Base-by-base conservation (phyloP, 1,140 invertebrate species). In the Grapholita molesta region DNA sequence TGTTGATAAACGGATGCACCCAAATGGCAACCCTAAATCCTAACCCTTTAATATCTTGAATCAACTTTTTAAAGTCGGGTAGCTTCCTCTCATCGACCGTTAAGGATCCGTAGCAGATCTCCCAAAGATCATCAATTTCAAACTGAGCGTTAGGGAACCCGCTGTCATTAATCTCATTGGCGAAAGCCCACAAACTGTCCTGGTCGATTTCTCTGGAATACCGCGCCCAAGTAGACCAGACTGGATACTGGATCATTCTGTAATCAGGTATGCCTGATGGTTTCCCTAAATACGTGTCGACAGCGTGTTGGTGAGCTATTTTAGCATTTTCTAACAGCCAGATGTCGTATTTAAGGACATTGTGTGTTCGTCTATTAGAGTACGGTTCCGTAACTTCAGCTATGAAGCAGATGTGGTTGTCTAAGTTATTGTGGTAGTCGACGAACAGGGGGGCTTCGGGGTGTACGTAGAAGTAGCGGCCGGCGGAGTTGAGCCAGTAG, bases 91-190 rank as follows among this genome's bases (percentile, higher is more conserved):
- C 78, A 73, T 96, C 92, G 79, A 97, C 96, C 9, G 86, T 91
- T 25, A 95, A 90, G 23, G 96, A 95, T 6, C 97, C 97, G 77
- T 98, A 98, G 74, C 96, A 95, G 30, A 94, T 94, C 79, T 97
- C 96, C 96, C 97, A 98, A 21, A 95, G 94, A 76, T 98, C 97
- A 79, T 98, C 97, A 64, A 98, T 96, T 89, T 97, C 97, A 21
- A 98, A 68, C 76, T 97, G 96, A 71, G 96, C 95, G 77, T 94
- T 94, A 0, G 93, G 88, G 75, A 96, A 97, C 0, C 93, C 94
- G 78, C 95, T 80, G 0, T 89, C 74, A 0, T 93, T 53, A 61
- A 98, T 97, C 75, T 95, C 92, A 64, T 94, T 71, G 0, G 95
- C 96, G 83, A 95, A 97, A 8, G 94, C 73, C 4, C 94, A 71